Conservation (phyloP, 2,888 invertebrate genomes). For the Lomographa bimaculata region DNA sequence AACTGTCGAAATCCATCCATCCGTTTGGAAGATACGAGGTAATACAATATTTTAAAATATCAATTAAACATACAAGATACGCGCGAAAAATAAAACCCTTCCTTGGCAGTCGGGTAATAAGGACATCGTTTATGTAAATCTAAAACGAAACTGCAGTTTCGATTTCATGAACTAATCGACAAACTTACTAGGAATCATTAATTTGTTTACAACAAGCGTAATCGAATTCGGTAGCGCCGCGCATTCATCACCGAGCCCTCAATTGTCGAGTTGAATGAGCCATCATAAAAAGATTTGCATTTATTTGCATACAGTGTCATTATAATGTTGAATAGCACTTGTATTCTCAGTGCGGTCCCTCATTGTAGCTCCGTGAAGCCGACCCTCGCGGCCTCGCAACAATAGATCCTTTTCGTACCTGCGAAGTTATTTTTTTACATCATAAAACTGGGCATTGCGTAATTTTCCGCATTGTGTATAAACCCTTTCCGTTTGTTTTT, state of each 20-base stretch:
- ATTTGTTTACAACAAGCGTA: slow-evolving; percentile 58
- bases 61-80: too few relatives aligned
- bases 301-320: slow-evolving; percentile 74
- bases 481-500: slow-evolving; percentile 83
- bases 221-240: slow-evolving; percentile 62
- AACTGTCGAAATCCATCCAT: too few relatives aligned
- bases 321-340: slow-evolving; percentile 54
- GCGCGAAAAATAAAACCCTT: too few relatives aligned
- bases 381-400: slow-evolving; percentile 47
- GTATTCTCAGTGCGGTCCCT: slow-evolving; percentile 51
- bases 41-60: too few relatives aligned
- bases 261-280: slow-evolving; percentile 51
- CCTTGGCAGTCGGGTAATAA: too few relatives aligned
- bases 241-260: slow-evolving; percentile 45
- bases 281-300: slow-evolving; percentile 64
- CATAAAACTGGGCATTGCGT: slow-evolving; percentile 76
- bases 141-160: slow-evolving; percentile 15
- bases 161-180: slow-evolving; percentile 11
- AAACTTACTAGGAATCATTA: slow-evolving; percentile 35
- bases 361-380: slow-evolving; percentile 37
- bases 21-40: too few relatives aligned
- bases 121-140: too few relatives aligned
- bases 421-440: slow-evolving; percentile 68
- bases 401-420: slow-evolving; percentile 69
- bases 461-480: slow-evolving; percentile 80